Conservation (phyloP, 2,113 vertebrate species). For the Oplegnathus fasciatus region DNA sequence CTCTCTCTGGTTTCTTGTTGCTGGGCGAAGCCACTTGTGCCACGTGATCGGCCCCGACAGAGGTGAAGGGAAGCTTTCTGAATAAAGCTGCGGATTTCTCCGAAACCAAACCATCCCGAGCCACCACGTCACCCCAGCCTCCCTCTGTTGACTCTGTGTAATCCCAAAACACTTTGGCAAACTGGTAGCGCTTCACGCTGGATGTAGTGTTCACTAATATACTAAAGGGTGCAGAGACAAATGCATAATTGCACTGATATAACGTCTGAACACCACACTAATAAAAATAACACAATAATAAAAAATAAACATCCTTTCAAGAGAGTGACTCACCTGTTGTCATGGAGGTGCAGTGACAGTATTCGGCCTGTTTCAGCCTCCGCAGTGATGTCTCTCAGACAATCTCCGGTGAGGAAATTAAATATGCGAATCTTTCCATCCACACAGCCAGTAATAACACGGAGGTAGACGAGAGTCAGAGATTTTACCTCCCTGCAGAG, state of each 20-base stretch:
- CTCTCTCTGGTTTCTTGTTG: not conserved
- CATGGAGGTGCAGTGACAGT: constrained; percentile 82
- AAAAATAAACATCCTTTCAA: not conserved
- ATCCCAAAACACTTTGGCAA: constrained; percentile 88
- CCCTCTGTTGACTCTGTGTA: constrained; percentile 52
- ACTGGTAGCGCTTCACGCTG: constrained; percentile 85
- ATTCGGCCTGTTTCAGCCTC: constrained; percentile 79
- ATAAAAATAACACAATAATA: not conserved
- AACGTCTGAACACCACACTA: not conserved
- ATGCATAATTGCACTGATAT: not conserved
- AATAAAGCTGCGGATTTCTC: constrained; percentile 26
- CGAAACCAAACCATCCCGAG: constrained; percentile 4
- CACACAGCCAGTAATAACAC: constrained; percentile 90
- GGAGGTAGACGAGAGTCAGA: constrained; percentile 87
- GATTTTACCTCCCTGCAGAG: constrained; percentile 88
- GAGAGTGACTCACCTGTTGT: constrained; percentile 83
- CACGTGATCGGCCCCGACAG: constrained; percentile 8
- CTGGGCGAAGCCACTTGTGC: not conserved
- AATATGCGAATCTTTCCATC: constrained; percentile 93
- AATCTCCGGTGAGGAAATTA: constrained; percentile 88
- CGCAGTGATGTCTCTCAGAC: constrained; percentile 86
- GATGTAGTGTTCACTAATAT: constrained; percentile 87
- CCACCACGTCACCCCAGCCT: not conserved
- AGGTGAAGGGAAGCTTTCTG: constrained; percentile 12
- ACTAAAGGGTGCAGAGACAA: constrained; percentile 69